These are phyloP conservation scores for Tetrapedia diversipes DNA, from an alignment of 2,888 invertebrate genomes.

Conservation along the genomic window DNA sequence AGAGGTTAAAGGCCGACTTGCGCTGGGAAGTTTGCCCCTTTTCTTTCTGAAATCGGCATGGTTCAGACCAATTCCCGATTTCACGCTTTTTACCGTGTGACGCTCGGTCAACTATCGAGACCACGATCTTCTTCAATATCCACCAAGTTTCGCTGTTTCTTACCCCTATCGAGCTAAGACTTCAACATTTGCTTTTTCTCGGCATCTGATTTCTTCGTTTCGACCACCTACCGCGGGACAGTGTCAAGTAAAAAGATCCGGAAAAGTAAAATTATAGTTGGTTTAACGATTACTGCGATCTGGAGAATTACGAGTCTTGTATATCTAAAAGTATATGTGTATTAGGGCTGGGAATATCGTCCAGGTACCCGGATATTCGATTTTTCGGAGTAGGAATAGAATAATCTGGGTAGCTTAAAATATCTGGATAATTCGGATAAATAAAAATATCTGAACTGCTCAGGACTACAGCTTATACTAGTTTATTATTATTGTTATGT, in stretches of 20 bases:
- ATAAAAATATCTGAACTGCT: too few relatives aligned
- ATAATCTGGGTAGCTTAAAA: too few relatives aligned
- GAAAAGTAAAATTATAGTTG: too few relatives aligned
- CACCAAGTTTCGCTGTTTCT: constrained; percentile 43
- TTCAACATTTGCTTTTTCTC: constrained; percentile 4
- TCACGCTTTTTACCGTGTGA: constrained; percentile 35
- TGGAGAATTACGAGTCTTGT: too few relatives aligned
- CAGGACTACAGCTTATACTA: too few relatives aligned
- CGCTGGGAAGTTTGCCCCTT: constrained; percentile 52
- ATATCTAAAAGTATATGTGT: too few relatives aligned
- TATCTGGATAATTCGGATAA: too few relatives aligned
- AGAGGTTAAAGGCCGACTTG: constrained; percentile 67
- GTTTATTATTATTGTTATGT: too few relatives aligned
- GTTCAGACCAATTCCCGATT: constrained; percentile 49
- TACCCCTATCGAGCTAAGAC: background rate
- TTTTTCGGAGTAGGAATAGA: too few relatives aligned
- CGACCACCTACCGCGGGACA: background rate
- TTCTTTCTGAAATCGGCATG: constrained; percentile 10
- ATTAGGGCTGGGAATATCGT: too few relatives aligned
- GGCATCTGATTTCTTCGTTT: background rate
- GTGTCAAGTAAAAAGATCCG: constrained; percentile 5
- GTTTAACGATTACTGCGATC: too few relatives aligned
- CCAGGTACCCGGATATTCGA: too few relatives aligned
- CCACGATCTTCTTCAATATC: constrained; percentile 52
- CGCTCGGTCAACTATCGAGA: constrained; percentile 32